Evolutionary conservation across 2,797 vertebrate genomes (phyloP).

Genomic region (Cossypha polioptera): DNA sequence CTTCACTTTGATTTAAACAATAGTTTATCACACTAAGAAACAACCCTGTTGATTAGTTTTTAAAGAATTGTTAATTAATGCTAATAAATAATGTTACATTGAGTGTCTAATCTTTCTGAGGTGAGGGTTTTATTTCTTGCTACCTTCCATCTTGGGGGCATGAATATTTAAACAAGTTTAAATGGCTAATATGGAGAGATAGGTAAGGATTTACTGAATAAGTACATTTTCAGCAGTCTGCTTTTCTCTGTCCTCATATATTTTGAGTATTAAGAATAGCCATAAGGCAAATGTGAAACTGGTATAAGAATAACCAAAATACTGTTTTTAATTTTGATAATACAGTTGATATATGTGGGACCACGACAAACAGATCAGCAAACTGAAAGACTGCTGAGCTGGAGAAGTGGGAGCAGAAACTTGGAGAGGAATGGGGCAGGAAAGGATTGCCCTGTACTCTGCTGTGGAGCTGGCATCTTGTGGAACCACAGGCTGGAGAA

Average conservation of each 20-base stretch:
- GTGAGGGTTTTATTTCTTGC: neutral
- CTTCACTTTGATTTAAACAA: neutral
- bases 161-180: neutral
- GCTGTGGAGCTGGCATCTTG: neutral
- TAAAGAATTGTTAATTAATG: neutral
- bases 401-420: neutral
- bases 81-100: neutral
- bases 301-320: neutral
- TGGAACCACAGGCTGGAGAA: neutral
- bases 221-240: neutral
- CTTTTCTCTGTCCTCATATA: neutral
- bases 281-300: neutral
- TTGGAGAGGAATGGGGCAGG: neutral
- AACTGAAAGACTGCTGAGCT: rapidly evolving
- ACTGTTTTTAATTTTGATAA: neutral
- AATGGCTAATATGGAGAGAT: neutral
- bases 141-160: neutral
- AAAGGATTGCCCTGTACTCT: neutral
- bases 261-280: neutral
- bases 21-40: neutral
- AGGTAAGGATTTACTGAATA: neutral
- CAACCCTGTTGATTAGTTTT: rapidly evolving
- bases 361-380: neutral
- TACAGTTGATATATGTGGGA: neutral
- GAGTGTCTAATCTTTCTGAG: neutral